Percentiles rank a stretch among this genome's conserved stretches.
Evolutionary conservation across 2,888 invertebrate genomes (phyloP).

Genomic region (Myathropa florea): DNA sequence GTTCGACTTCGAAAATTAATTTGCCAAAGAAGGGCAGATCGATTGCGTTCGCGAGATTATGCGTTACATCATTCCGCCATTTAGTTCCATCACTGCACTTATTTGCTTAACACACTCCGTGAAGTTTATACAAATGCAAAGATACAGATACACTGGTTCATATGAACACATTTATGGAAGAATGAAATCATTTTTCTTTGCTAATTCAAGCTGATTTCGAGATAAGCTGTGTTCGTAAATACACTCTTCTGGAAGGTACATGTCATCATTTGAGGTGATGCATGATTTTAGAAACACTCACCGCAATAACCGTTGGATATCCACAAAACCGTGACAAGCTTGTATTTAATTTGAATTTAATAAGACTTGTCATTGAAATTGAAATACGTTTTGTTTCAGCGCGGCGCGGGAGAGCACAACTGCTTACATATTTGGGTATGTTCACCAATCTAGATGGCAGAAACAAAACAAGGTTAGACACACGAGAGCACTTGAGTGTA

Average conservation of each 20-base stretch:
- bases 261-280: slow-evolving; percentile 66
- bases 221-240: slow-evolving; percentile 33
- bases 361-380: slow-evolving; percentile 49
- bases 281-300: slow-evolving; percentile 47
- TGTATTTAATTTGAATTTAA: slow-evolving; percentile 68
- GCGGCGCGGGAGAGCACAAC: not conserved
- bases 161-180: slow-evolving; percentile 7
- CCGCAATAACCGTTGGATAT: slow-evolving; percentile 34
- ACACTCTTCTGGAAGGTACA: slow-evolving; percentile 25
- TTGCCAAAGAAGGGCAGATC: slow-evolving; percentile 40
- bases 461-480: slow-evolving; percentile 23
- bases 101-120: not conserved
- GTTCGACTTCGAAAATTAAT: slow-evolving; percentile 18
- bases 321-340: slow-evolving; percentile 61
- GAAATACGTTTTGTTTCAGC: not conserved
- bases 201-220: slow-evolving; percentile 36
- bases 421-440: slow-evolving; percentile 28
- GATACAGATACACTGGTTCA: not conserved
- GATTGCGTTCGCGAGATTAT: slow-evolving; percentile 34
- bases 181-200: slow-evolving; percentile 53
- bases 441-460: slow-evolving; percentile 16
- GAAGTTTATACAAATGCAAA: not conserved
- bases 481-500: not conserved
- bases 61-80: slow-evolving; percentile 47
- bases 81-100: slow-evolving; percentile 61